Conservation (phyloP, 2,113 vertebrate genomes). For the Athene noctua region DNA sequence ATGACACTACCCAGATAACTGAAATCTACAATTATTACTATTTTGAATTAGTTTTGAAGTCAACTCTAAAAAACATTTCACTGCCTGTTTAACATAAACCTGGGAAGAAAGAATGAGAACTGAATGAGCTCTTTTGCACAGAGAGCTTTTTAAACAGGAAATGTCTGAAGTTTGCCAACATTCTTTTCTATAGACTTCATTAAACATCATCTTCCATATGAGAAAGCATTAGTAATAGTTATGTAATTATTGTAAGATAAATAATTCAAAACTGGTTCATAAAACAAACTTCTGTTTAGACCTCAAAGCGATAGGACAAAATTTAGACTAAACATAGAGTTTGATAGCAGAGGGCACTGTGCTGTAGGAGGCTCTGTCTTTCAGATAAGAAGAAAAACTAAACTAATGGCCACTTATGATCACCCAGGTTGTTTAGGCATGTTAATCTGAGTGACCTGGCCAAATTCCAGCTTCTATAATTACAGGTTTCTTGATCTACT, state of each 20-base stretch:
- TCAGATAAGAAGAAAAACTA: slow-evolving; percentile 34
- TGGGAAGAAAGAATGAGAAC: neutral
- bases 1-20: neutral
- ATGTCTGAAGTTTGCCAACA: neutral
- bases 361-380: neutral
- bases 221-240: slow-evolving; percentile 27
- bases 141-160: slow-evolving; percentile 31
- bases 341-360: slow-evolving; percentile 15
- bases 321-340: slow-evolving; percentile 52
- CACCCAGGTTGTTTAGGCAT: neutral
- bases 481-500: neutral
- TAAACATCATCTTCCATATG: neutral
- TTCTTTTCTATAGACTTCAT: slow-evolving; percentile 3
- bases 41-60: neutral
- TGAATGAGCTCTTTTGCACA: neutral
- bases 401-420: slow-evolving; percentile 17
- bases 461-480: slow-evolving; percentile 31
- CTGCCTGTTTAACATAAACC: neutral
- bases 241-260: slow-evolving; percentile 35
- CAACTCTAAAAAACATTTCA: neutral
- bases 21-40: neutral
- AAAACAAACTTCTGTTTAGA: slow-evolving; percentile 20
- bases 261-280: slow-evolving; percentile 20
- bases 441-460: neutral
- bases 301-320: slow-evolving; percentile 10